phyloP scores from a whole-genome alignment of 30 jellyfish, hydroid and myxozoan species.

The Cassiopea andromeda region DNA sequence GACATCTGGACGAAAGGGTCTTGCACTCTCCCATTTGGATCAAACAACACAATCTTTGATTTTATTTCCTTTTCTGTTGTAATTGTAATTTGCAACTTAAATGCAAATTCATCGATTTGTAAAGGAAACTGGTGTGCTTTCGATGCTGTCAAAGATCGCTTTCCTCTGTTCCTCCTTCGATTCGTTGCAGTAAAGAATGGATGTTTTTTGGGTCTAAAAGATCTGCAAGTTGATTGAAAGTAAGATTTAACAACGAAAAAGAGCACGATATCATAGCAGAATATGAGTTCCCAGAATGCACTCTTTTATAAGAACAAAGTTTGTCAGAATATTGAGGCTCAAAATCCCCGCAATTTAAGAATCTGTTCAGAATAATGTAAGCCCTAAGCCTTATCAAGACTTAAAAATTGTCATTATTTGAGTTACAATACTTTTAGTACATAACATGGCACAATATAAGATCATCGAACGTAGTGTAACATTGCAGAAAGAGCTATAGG shows the following conservation, averaged over 20 bases:
- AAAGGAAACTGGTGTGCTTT: constrained; percentile 38
- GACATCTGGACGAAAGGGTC: constrained; percentile 39
- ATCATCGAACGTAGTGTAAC: neutral
- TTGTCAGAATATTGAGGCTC: too few relatives aligned
- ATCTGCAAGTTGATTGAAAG: constrained; percentile 3
- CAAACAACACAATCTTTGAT: constrained; percentile 16
- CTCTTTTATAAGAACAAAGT: too few relatives aligned
- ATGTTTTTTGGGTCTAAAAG: constrained; percentile 17
- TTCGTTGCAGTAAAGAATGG: neutral
- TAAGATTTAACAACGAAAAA: too few relatives aligned
- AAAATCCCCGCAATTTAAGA: too few relatives aligned
- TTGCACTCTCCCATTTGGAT: constrained; percentile 41
- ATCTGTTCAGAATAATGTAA: too few relatives aligned
- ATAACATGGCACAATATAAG: neutral
- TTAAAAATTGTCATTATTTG: too few relatives aligned
- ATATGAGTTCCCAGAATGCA: too few relatives aligned
- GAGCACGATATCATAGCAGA: too few relatives aligned
- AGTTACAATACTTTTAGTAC: neutral
- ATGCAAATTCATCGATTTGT: constrained; percentile 65
- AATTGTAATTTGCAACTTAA: constrained; percentile 52
- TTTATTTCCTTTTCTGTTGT: constrained; percentile 42
- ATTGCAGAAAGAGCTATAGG: neutral
- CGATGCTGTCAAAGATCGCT: constrained; percentile 12
- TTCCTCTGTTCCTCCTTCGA: constrained; percentile 8
- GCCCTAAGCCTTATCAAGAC: too few relatives aligned